phyloP scores from a whole-genome alignment of 2,113 vertebrate genomes.

The Callipepla californica region DNA sequence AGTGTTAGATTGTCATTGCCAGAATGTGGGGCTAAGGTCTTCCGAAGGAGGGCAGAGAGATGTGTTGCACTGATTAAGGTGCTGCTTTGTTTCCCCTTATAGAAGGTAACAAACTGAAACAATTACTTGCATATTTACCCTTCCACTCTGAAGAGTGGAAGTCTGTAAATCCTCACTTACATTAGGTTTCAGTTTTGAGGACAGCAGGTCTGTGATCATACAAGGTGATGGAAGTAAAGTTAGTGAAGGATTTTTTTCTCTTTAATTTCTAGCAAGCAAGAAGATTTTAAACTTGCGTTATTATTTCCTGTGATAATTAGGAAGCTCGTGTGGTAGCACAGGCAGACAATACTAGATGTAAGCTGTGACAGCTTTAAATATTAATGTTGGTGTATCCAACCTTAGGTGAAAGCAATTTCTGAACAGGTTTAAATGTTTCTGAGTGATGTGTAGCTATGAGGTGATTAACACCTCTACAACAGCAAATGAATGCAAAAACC shows the following conservation, averaged over 20 bases:
- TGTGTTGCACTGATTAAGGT: not conserved
- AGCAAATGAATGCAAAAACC: not conserved
- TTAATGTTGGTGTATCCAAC: not conserved
- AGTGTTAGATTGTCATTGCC: not conserved
- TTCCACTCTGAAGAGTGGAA: not conserved
- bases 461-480: not conserved
- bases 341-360: not conserved
- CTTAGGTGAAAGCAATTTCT: not conserved
- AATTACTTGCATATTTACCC: not conserved
- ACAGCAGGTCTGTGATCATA: not conserved
- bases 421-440: not conserved
- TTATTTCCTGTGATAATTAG: not conserved
- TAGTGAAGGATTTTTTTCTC: not conserved
- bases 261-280: not conserved
- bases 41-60: not conserved
- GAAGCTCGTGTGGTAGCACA: not conserved
- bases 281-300: not conserved
- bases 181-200: not conserved
- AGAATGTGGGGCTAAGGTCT: not conserved
- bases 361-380: conserved; percentile 7
- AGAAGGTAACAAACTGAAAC: not conserved
- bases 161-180: not conserved
- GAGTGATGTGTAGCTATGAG: not conserved
- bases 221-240: not conserved
- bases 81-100: not conserved